Evolutionary conservation across 2,113 vertebrate genomes (phyloP).

Genomic region (Sterna hirundo): DNA sequence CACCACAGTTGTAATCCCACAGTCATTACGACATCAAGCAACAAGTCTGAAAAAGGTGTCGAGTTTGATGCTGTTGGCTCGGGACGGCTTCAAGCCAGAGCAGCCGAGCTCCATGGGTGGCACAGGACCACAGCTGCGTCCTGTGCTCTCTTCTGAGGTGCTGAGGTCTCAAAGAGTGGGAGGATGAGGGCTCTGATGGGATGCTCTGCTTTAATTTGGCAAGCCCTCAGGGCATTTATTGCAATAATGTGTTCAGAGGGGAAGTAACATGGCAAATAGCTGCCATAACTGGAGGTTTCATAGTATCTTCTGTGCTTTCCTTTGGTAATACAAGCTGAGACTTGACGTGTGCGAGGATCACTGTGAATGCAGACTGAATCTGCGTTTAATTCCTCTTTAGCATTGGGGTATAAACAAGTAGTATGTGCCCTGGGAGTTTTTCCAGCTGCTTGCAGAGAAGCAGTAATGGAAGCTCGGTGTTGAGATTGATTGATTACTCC

Average conservation of each 20-base stretch:
- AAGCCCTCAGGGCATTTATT: not conserved
- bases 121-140: not conserved
- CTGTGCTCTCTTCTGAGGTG: not conserved
- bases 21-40: not conserved
- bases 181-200: not conserved
- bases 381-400: constrained; percentile 23
- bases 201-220: not conserved
- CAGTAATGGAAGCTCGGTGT: not conserved
- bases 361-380: not conserved
- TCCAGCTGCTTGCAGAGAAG: constrained; percentile 7
- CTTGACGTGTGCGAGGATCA: not conserved
- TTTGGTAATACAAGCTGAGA: constrained; percentile 23
- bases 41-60: not conserved
- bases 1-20: not conserved
- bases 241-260: not conserved
- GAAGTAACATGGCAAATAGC: not conserved
- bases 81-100: not conserved
- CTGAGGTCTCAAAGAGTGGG: not conserved
- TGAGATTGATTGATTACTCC: constrained; percentile 29
- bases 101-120: not conserved
- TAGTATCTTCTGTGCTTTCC: not conserved
- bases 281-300: constrained; percentile 1
- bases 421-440: constrained; percentile 11
- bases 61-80: not conserved
- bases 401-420: constrained; percentile 10